Evolutionary conservation across 2,888 invertebrate genomes (phyloP).

Genomic region (Apantesis nais): DNA sequence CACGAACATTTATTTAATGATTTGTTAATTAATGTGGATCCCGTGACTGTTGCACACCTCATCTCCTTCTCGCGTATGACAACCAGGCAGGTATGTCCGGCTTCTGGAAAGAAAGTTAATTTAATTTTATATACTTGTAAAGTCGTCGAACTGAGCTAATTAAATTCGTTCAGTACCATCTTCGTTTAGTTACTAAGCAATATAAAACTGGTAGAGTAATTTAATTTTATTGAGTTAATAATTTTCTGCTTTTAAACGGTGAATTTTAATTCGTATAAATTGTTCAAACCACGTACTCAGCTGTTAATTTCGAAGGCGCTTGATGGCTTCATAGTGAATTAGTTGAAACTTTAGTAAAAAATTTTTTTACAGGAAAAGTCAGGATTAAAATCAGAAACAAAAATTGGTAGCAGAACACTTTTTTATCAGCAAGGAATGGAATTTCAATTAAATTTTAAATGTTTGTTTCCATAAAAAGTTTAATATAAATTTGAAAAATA

Average conservation of each 20-base stretch:
- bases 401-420: constrained; percentile 2
- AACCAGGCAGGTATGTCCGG: constrained; percentile 84
- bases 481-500: too few species aligned
- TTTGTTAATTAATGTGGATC: constrained; percentile 56
- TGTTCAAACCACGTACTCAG: neutral
- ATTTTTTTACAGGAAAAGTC: neutral
- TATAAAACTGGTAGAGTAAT: neutral
- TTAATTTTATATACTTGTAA: constrained; percentile 6
- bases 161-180: neutral
- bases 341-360: neutral
- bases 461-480: too few species aligned
- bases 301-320: neutral
- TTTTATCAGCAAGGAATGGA: constrained; percentile 10
- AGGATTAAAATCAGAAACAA: neutral
- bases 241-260: neutral
- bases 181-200: neutral
- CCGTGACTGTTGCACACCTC: constrained; percentile 90
- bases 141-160: neutral
- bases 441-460: too few species aligned
- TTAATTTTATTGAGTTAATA: neutral
- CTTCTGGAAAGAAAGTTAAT: constrained; percentile 66
- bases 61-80: constrained; percentile 97
- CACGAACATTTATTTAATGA: constrained; percentile 64
- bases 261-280: neutral
- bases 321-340: neutral